These are phyloP conservation scores for Vannuccia rotundouncinata DNA, from an alignment of 2,888 invertebrate genomes.

Conservation along the genomic window DNA sequence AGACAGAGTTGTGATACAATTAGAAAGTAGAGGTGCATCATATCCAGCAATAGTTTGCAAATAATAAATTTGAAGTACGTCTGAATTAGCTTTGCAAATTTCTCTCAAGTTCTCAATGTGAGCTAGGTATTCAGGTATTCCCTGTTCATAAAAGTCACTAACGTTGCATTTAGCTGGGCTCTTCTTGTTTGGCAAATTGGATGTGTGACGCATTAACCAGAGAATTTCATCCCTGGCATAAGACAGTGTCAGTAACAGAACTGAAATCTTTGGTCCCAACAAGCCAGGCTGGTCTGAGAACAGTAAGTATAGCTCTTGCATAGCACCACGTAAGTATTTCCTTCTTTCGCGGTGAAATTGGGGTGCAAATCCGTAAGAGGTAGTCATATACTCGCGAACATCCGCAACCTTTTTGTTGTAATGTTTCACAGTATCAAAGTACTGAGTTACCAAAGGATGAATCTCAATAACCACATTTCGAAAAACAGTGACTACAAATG, in stretches of 20 bases:
- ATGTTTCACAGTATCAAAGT: constrained; percentile 74
- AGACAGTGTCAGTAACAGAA: constrained; percentile 90
- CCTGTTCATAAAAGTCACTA: constrained; percentile 37
- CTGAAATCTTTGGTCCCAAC: constrained; percentile 87
- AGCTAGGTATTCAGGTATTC: constrained; percentile 86
- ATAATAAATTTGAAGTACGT: constrained; percentile 93
- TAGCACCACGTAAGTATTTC: constrained; percentile 85
- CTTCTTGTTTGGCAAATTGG: constrained; percentile 72
- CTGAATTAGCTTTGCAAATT: constrained; percentile 60
- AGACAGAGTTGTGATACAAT: background rate
- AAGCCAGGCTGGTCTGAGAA: constrained; percentile 95
- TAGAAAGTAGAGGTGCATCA: constrained; percentile 64
- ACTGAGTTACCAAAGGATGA: constrained; percentile 81
- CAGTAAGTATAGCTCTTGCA: constrained; percentile 87
- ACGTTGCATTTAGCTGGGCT: constrained; percentile 42
- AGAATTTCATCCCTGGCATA: constrained; percentile 89
- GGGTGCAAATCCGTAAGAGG: constrained; percentile 59
- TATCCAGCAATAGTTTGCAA: constrained; percentile 91
- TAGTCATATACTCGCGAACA: constrained; percentile 85
- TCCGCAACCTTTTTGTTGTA: constrained; percentile 84
- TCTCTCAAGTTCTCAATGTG: constrained; percentile 92
- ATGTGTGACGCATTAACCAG: constrained; percentile 90
- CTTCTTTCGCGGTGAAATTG: constrained; percentile 85
- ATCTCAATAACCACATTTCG: constrained; percentile 93
- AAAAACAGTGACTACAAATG: constrained; percentile 87